Base-by-base conservation (phyloP, 1,140 invertebrate genomes). In the Planococcus citri region DNA sequence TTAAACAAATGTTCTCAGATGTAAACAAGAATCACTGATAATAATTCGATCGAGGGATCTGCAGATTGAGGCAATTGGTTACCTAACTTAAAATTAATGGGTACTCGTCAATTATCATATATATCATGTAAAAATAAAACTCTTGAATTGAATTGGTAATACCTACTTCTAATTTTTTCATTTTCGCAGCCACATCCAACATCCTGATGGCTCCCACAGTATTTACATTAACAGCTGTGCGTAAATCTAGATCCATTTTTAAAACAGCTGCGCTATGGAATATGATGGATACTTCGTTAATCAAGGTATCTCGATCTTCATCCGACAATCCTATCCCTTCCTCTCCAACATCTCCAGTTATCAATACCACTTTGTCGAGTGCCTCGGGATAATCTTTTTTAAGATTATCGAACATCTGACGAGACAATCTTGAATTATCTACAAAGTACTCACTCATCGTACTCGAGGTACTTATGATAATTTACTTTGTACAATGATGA, bases 261-360 rank as follows among this genome's bases (percentile, higher is more conserved):
- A 91, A 84, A 3, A 91, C 95, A 2, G 95, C 95, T 0, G 94
- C 95, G 72, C 88, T 89, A 77, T 98, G 94, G 76, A 95, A 95
- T 0, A 97, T 88, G 67, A 97, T 82, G 14, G 88, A 81, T 27
- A 94, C 87, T 10, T 74, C 70, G 0, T 73, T 80, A 25, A 81
- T 78, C 17, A 97, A 79, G 68, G 75, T 69, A 69, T 84, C 75
- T 6, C 80, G 73, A 20, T 82, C 78, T 0, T 81, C 77, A 0
- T 81, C 76, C 17, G 79, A 81, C 4, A 91, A 75, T 0, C 93
- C 88, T 6, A 90, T 79, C 74, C 83, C 80, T 17, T 83, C 80
- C 37, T 76, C 74, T 1, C 73, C 73, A 0, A 90, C 80, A 74
- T 90, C 88, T 9, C 94, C 95, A 27, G 79, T 77, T 4, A 97